Evolutionary conservation across 1,140 invertebrate genomes (phyloP).

Genomic region (Parapsyche elsis): DNA sequence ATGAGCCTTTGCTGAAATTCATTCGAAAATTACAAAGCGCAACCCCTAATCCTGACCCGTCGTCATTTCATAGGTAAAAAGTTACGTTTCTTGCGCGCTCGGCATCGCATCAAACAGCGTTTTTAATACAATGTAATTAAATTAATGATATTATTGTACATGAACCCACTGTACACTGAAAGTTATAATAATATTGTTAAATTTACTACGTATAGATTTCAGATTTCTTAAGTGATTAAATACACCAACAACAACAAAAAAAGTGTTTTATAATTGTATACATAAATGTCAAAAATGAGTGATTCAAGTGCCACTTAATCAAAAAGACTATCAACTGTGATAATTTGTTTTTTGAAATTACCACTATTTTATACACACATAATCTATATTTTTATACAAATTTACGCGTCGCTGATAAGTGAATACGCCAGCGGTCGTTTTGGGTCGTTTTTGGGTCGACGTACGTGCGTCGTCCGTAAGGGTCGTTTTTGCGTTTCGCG

Average conservation of each 20-base stretch:
- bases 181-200: too few relatives aligned
- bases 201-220: too few relatives aligned
- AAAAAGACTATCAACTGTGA: neutral
- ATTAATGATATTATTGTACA: too few relatives aligned
- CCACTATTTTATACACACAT: neutral
- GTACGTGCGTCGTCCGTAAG: neutral
- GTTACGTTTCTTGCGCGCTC: too few relatives aligned
- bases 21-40: neutral
- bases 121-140: too few relatives aligned
- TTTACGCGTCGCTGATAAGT: neutral
- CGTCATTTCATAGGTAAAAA: too few relatives aligned
- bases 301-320: conserved; percentile 34
- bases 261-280: neutral
- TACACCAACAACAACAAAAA: too few relatives aligned
- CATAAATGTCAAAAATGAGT: conserved; percentile 38
- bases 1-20: neutral
- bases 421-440: neutral
- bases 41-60: neutral
- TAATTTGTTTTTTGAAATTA: neutral
- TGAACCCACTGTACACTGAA: too few relatives aligned
- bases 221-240: too few relatives aligned
- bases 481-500: conserved; percentile 23
- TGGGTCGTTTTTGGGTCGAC: neutral
- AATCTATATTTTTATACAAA: neutral
- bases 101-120: too few relatives aligned